These are phyloP conservation scores for Muraenolepis orangiensis DNA, from an alignment of 2,797 vertebrate species.

Conservation along the genomic window DNA sequence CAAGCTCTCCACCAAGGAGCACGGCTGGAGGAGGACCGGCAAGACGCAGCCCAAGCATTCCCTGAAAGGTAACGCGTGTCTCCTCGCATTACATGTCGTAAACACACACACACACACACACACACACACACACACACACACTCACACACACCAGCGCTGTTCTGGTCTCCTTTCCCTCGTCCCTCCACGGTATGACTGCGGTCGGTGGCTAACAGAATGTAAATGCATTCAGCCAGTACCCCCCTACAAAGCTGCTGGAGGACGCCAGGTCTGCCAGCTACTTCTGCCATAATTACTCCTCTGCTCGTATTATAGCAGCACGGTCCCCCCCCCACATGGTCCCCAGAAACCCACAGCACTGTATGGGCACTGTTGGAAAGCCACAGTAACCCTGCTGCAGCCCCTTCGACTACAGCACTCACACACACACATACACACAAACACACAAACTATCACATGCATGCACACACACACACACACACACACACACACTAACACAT, in stretches of 20 bases:
- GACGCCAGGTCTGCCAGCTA: slow-evolving; percentile 50
- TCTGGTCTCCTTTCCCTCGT: slow-evolving; percentile 10
- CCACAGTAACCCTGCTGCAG: slow-evolving; percentile 55
- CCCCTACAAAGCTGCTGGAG: slow-evolving; percentile 28
- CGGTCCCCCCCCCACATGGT: slow-evolving; percentile 34
- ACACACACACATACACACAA: not conserved
- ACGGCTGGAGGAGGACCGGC: slow-evolving; percentile 85
- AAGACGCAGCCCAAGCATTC: slow-evolving; percentile 77
- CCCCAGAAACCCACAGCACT: slow-evolving; percentile 42
- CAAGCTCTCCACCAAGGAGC: slow-evolving; percentile 84
- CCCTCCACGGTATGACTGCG: slow-evolving; percentile 1
- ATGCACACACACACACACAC: not conserved
- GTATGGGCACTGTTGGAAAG: slow-evolving; percentile 44
- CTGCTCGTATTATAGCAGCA: slow-evolving; percentile 43
- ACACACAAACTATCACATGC: not conserved
- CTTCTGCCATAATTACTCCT: slow-evolving; percentile 58
- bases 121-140: not conserved
- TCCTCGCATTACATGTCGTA: not conserved
- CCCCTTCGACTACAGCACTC: slow-evolving; percentile 34
- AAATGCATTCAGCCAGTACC: slow-evolving; percentile 26
- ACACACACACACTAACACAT: not conserved
- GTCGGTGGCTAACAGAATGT: slow-evolving; percentile 4
- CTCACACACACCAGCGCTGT: not conserved
- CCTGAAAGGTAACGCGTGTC: slow-evolving; percentile 81
- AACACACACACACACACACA: not conserved